Percentiles rank a stretch among this genome's conserved stretches.
phyloP scores from a whole-genome alignment of 2,113 vertebrate species.

The Callopanchax toddi region DNA sequence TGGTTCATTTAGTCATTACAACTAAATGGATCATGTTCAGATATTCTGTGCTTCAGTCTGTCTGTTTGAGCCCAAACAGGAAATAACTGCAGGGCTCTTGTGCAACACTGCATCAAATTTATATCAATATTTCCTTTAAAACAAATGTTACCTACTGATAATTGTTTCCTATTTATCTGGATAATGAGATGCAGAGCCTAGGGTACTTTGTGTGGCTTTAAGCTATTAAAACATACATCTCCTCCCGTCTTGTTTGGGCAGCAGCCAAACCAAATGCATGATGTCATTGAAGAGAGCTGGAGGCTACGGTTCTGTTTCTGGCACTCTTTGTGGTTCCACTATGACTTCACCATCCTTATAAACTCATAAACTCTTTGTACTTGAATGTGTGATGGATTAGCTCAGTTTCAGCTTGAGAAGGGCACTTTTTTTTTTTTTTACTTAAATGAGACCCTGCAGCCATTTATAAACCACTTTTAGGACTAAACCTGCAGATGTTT shows the following conservation, averaged over 20 bases:
- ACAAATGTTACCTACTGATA: neutral
- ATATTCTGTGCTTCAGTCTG: too few species aligned
- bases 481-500: neutral
- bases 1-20: too few species aligned
- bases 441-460: neutral
- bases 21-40: too few species aligned
- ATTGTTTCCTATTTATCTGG: neutral
- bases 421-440: neutral
- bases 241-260: conserved; percentile 38
- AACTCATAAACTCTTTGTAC: conserved; percentile 6
- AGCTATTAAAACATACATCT: conserved; percentile 17
- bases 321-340: conserved; percentile 38
- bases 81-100: conserved; percentile 1
- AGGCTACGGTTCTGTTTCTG: conserved; percentile 33
- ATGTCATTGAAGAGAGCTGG: conserved; percentile 64
- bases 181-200: conserved; percentile 12
- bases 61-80: neutral
- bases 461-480: conserved; percentile 16
- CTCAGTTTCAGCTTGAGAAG: conserved; percentile 8
- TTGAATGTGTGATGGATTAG: conserved; percentile 7
- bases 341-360: conserved; percentile 63
- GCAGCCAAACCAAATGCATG: conserved; percentile 65
- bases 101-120: neutral
- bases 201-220: conserved; percentile 2
- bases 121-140: too few species aligned